phyloP scores from a whole-genome alignment of 2,888 invertebrate species.

The Argyresthia goedartella region DNA sequence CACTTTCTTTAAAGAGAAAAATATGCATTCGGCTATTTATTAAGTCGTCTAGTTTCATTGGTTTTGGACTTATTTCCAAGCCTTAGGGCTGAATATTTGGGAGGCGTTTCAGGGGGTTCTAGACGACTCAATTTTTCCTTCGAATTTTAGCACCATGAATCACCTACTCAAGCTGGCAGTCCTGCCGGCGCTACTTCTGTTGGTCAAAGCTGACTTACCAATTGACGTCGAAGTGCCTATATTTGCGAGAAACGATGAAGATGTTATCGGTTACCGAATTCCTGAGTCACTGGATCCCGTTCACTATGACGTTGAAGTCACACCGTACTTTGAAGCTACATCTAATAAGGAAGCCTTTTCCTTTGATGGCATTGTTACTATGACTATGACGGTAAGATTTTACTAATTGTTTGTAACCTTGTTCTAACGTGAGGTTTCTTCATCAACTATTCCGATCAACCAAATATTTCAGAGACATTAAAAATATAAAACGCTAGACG shows the following conservation, averaged over 20 bases:
- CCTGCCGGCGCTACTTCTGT: constrained; percentile 27
- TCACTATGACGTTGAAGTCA: constrained; percentile 64
- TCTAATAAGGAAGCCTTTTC: constrained; percentile 36
- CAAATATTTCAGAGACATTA: too few species aligned
- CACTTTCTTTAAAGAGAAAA: too few species aligned
- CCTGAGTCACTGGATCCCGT: constrained; percentile 61
- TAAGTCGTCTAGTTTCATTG: too few species aligned
- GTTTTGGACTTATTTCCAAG: too few species aligned
- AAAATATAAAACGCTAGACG: too few species aligned
- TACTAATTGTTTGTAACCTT: neutral
- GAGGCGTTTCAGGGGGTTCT: too few species aligned
- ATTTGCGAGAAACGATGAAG: constrained; percentile 17
- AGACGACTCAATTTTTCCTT: too few species aligned
- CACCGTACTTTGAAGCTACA: constrained; percentile 57
- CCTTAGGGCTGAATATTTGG: too few species aligned
- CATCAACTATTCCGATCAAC: too few species aligned
- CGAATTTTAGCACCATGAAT: constrained; percentile 29
- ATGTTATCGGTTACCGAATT: constrained; percentile 30
- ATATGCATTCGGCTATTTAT: too few species aligned
- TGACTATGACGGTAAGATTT: constrained; percentile 38
- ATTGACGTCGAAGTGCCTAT: constrained; percentile 18
- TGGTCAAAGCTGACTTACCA: constrained; percentile 36
- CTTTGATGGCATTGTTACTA: constrained; percentile 55
- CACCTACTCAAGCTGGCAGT: constrained; percentile 22
- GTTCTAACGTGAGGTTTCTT: neutral